phyloP scores from a whole-genome alignment of 2,888 invertebrate genomes.

The Eupeodes latifasciatus region DNA sequence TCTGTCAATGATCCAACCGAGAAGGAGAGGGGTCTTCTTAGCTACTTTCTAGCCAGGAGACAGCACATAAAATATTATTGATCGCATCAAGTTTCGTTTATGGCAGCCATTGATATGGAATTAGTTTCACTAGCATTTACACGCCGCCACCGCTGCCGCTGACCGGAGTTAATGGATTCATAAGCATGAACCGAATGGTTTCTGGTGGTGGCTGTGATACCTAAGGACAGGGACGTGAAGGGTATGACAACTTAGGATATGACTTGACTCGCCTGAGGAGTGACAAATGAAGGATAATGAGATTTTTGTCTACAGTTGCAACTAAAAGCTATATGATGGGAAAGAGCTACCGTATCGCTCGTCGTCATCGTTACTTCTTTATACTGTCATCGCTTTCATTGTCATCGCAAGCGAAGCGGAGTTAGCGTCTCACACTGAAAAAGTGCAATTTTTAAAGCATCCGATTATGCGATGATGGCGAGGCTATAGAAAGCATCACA shows the following conservation, averaged over 20 bases:
- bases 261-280: background rate
- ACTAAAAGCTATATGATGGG: background rate
- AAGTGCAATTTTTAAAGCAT: conserved; percentile 64
- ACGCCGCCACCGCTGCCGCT: conserved; percentile 16
- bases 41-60: conserved; percentile 63
- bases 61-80: conserved; percentile 75
- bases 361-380: background rate
- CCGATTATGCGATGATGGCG: conserved; percentile 21
- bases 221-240: background rate
- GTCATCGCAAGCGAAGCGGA: too few relatives aligned
- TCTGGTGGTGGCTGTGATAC: too few relatives aligned
- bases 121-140: conserved; percentile 70
- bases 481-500: background rate
- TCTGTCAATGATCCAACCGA: background rate
- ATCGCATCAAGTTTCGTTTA: conserved; percentile 74
- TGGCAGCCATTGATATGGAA: conserved; percentile 59
- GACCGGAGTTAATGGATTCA: conserved; percentile 58
- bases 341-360: background rate
- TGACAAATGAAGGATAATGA: conserved; percentile 49
- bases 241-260: background rate
- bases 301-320: conserved; percentile 60
- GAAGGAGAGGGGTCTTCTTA: background rate
- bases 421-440: conserved; percentile 4
- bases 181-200: conserved; percentile 54
- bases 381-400: background rate